Base-by-base conservation (phyloP, 1,140 invertebrate species). In the Rhagoletis pomonella region DNA sequence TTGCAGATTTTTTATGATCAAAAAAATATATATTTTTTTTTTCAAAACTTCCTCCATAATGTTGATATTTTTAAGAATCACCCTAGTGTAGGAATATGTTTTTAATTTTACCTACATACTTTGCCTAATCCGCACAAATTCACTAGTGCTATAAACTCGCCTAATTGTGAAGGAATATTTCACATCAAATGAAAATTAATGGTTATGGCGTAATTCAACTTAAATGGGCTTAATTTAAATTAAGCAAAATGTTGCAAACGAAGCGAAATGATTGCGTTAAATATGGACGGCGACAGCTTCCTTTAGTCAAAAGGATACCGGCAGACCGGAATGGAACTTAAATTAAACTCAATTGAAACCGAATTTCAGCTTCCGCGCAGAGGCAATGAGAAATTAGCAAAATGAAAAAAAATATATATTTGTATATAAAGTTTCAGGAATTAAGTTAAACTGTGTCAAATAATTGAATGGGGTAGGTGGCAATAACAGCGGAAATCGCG, bases 171-270 rank as follows among this genome's bases (percentile, higher is more conserved):
- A 81, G 14, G 73, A 81, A 81, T 81, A 81, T 81, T 81, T 81
- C 47, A 81, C n/a, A 55, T 81, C 47, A 55, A 81, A 81, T 81
- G 73, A 81, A 81, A 81, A 81, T 81, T 81, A 81, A 81, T 81
- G 73, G 47, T 81, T 55, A 81, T 81, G 47, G 73, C 73, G 73
- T 55, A 81, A 55, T 81, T 81, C 73, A 81, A 58, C 47, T 81
- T 55, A 81, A 81, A 81, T 55, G 44, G 19, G 73, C 44, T 81
- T 81, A 81, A 81, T 55, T 55, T 55, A 50, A 81, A 81, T 81
- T 81, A 81, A 81, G 47, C 44, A 81, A 81, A 81, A 81, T 81
- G 47, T 81, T 62, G 67, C 67, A 42, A 42, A 73, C 50, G 12
- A 81, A 81, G 47, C n/a, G 73, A 81, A 81, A 81, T 81, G 47